A percentile compares a stretch with the other conserved stretches of the same genome.
Evolutionary conservation across 2,113 vertebrate species (phyloP).

Genomic region (Tachysurus vachellii): DNA sequence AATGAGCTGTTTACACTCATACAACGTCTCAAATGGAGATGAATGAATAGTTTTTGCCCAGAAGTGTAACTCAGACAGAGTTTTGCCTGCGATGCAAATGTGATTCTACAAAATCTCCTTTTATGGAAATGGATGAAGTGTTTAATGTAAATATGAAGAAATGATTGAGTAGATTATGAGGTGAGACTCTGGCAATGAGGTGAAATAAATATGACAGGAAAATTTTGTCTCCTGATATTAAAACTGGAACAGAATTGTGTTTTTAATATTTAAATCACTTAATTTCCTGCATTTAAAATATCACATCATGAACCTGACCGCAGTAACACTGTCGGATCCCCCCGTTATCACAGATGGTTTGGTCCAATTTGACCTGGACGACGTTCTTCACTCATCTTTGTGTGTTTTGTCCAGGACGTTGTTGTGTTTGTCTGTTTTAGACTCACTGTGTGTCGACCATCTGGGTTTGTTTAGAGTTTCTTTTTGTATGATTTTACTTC

Average conservation of each 20-base stretch:
- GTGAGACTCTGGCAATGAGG: not conserved
- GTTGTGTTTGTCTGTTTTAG: not conserved
- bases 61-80: not conserved
- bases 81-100: not conserved
- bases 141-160: not conserved
- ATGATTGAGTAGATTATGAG: not conserved
- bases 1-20: not conserved
- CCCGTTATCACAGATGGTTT: not conserved
- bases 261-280: not conserved
- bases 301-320: not conserved
- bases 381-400: not conserved
- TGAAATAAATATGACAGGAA: not conserved
- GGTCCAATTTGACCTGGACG: not conserved
- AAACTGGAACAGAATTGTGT: not conserved
- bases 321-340: not conserved
- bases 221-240: not conserved
- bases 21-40: not conserved
- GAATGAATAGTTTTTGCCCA: not conserved
- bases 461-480: not conserved
- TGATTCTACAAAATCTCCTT: not conserved
- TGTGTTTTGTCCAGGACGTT: not conserved
- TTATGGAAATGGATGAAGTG: not conserved
- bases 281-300: not conserved
- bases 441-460: not conserved
- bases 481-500: conserved; percentile 6